Evolutionary conservation across 2,113 vertebrate genomes (phyloP).

Genomic region (Macrotus californicus): DNA sequence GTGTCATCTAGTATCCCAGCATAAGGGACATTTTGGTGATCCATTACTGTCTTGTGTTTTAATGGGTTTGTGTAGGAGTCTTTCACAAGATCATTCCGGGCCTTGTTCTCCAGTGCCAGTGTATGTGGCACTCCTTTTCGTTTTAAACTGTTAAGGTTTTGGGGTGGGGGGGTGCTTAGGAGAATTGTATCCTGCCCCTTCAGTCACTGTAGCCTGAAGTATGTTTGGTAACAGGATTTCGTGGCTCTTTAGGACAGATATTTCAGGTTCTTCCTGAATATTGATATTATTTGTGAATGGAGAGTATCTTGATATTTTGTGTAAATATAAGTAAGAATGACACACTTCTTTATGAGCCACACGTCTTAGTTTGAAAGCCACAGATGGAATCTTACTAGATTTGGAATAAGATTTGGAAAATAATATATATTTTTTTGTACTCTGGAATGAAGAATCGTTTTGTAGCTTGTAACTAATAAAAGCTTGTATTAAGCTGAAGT

Average conservation of each 20-base stretch:
- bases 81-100: neutral
- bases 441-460: neutral
- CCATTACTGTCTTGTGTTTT: neutral
- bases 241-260: neutral
- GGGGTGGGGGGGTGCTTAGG: neutral
- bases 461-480: neutral
- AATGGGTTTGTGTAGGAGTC: neutral
- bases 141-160: neutral
- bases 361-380: conserved; percentile 3
- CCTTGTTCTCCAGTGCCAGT: neutral
- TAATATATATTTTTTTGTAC: neutral
- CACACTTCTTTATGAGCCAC: neutral
- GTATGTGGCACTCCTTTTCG: neutral
- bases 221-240: neutral
- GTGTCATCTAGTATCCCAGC: neutral
- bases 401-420: neutral
- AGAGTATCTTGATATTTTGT: neutral
- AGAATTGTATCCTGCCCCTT: neutral
- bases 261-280: neutral
- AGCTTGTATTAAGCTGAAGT: neutral
- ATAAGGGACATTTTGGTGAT: neutral
- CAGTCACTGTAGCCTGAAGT: neutral
- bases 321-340: neutral
- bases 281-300: neutral
- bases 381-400: neutral